Evolutionary conservation across 2,888 invertebrate species (phyloP), one percentile per base, ranked within the genome.

Genomic region (Dioctria linearis): DNA sequence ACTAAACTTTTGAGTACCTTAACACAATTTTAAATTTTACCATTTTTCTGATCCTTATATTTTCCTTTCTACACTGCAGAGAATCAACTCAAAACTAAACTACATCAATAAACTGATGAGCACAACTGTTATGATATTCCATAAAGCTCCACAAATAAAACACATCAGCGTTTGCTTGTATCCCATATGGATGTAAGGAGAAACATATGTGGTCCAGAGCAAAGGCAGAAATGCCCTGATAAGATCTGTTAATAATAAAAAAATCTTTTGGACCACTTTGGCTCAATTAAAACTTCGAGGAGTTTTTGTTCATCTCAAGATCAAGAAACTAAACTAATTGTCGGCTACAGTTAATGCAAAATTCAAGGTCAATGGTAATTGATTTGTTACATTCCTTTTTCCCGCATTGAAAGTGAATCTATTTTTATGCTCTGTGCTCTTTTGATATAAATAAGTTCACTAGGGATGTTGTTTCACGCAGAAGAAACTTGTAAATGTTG

Each of bases 311-410:
- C 54, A n/a, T 54, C 11, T 54, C 51, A 51, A 51, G 69, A 51
- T 69, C 51, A 69, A 69, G 69, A 69, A 69, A 69, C 69, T 51
- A 39, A 69, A 69, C 51, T 51, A 69, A 69, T 51, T 69, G 69
- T 51, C 51, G 49, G 8, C 37, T 51, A 4, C 69, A 69, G 51
- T 37, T 25, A 37, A 51, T 69, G 49, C 51, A 5, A 51, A 69
- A 51, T 69, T 69, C 69, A 69, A 69, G 69, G 69, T 69, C 69
- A 69, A 51, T 69, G 51, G 9, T 51, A 69, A 49, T 69, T 51
- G 42, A 6, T 54, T 54, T 11, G 54, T 11, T 11, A n/a, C 4
- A n/a, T 11, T 46, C 9, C 9, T 46, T 46, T 46, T 46, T 46
- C 2, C 37, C 51, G 25, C 37, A 37, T 25, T 9, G 40, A 69